phyloP scores from a whole-genome alignment of 92 coral and sea anemone species.

The Meandrina meandrites region DNA sequence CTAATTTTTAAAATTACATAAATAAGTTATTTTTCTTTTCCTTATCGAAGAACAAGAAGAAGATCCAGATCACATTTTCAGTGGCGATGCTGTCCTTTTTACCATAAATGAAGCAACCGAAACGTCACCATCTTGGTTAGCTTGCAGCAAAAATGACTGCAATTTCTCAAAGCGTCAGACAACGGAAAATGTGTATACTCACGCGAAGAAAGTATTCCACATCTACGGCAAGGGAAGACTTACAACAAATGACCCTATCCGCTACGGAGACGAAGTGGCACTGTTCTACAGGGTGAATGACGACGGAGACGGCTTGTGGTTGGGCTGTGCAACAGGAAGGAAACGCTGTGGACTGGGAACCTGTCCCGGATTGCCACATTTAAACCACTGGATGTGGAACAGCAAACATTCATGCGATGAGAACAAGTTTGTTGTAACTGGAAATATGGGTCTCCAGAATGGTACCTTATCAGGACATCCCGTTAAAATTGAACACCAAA shows the following conservation, averaged over 20 bases:
- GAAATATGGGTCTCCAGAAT: neutral
- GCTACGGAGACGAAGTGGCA: constrained; percentile 31
- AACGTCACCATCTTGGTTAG: neutral
- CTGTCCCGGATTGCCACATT: constrained; percentile 30
- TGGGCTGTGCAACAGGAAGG: constrained; percentile 6
- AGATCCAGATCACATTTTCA: constrained; percentile 20
- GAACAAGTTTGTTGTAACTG: constrained; percentile 21
- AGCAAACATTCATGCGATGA: constrained; percentile 1
- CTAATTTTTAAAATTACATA: too few relatives aligned
- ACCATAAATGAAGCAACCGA: neutral
- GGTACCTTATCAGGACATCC: neutral
- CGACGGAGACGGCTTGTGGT: constrained; percentile 29
- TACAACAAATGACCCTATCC: constrained; percentile 19
- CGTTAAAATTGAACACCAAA: constrained; percentile 16
- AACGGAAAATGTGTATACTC: constrained; percentile 5
- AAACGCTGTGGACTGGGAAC: constrained; percentile 20
- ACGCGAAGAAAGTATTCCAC: constrained; percentile 7
- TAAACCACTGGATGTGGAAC: constrained; percentile 31
- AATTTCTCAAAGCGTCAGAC: constrained; percentile 13
- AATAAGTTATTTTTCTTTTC: neutral
- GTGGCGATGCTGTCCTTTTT: constrained; percentile 25
- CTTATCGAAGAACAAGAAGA: neutral
- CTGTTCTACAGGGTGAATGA: constrained; percentile 29
- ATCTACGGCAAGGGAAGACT: constrained; percentile 11
- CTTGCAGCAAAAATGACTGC: constrained; percentile 13